Percentiles rank a stretch among this genome's conserved stretches.
Evolutionary conservation across 2,888 invertebrate genomes (phyloP).

Genomic region (Harpalus rubripes): DNA sequence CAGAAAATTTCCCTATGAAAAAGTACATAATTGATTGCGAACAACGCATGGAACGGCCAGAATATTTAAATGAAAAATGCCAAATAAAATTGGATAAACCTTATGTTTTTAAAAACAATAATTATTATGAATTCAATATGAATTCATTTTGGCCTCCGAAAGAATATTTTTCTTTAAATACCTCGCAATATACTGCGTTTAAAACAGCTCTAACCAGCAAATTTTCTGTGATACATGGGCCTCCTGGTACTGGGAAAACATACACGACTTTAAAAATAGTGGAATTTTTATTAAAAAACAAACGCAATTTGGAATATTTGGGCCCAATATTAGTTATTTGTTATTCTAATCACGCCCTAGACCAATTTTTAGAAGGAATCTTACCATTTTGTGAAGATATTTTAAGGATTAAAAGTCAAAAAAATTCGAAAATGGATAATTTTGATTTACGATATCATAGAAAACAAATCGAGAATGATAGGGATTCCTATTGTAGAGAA

Average conservation of each 20-base stretch:
- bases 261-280: constrained; percentile 87
- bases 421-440: constrained; percentile 79
- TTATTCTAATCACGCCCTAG: constrained; percentile 92
- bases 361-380: constrained; percentile 89
- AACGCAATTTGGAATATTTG: constrained; percentile 71
- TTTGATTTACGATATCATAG: constrained; percentile 79
- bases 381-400: constrained; percentile 80
- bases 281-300: constrained; percentile 82
- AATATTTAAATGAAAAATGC: constrained; percentile 72
- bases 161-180: constrained; percentile 79
- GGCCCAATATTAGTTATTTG: constrained; percentile 88
- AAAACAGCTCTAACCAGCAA: constrained; percentile 83
- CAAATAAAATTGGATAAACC: not conserved
- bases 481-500: not conserved
- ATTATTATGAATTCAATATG: constrained; percentile 8
- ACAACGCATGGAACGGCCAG: constrained; percentile 72
- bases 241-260: constrained; percentile 91
- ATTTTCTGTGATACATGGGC: constrained; percentile 88
- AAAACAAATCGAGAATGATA: not conserved
- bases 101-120: not conserved
- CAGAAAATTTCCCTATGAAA: constrained; percentile 82
- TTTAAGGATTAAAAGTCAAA: constrained; percentile 85
- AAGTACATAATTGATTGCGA: constrained; percentile 81
- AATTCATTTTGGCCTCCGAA: constrained; percentile 78
- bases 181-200: constrained; percentile 83